Conservation (phyloP, 1,140 invertebrate species). For the Ooceraea biroi region DNA sequence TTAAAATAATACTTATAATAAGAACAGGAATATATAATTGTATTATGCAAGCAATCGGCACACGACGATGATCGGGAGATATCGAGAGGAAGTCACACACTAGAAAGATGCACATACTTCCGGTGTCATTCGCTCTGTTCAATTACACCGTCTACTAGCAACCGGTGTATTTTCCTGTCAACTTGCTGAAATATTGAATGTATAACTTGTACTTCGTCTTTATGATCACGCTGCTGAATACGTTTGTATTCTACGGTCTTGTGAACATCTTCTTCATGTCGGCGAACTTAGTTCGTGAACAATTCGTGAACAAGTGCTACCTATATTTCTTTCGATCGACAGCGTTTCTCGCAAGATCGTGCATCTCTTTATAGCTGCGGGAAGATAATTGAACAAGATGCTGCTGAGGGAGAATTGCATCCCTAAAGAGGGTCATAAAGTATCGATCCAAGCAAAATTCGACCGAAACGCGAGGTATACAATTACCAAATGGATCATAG, state of each 20-base stretch:
- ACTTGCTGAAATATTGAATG: slow-evolving; percentile 36
- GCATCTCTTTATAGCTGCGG: slow-evolving; percentile 42
- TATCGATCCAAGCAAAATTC: slow-evolving; percentile 25
- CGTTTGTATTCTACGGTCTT: slow-evolving; percentile 15
- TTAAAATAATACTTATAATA: not conserved
- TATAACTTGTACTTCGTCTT: slow-evolving; percentile 58
- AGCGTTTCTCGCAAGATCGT: slow-evolving; percentile 55
- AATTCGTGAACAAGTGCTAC: slow-evolving; percentile 51
- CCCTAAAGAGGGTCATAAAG: slow-evolving; percentile 39
- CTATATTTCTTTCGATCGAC: slow-evolving; percentile 41
- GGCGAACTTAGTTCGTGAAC: slow-evolving; percentile 9
- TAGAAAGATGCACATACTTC: slow-evolving; percentile 48
- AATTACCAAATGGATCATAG: not conserved
- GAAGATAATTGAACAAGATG: slow-evolving; percentile 51
- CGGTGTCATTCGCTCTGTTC: slow-evolving; percentile 51
- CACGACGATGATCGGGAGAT: not conserved
- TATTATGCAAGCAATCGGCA: not conserved
- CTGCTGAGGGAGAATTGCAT: slow-evolving; percentile 19
- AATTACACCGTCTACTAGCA: slow-evolving; percentile 57
- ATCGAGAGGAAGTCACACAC: not conserved
- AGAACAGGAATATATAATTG: too few species aligned
- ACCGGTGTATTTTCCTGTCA: slow-evolving; percentile 42
- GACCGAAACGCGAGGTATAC: slow-evolving; percentile 42
- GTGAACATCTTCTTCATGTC: slow-evolving; percentile 19
- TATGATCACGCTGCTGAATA: slow-evolving; percentile 30